These are phyloP conservation scores for Zoanthus solanderi DNA, from an alignment of 92 coral and sea anemone genomes.

Conservation along the genomic window DNA sequence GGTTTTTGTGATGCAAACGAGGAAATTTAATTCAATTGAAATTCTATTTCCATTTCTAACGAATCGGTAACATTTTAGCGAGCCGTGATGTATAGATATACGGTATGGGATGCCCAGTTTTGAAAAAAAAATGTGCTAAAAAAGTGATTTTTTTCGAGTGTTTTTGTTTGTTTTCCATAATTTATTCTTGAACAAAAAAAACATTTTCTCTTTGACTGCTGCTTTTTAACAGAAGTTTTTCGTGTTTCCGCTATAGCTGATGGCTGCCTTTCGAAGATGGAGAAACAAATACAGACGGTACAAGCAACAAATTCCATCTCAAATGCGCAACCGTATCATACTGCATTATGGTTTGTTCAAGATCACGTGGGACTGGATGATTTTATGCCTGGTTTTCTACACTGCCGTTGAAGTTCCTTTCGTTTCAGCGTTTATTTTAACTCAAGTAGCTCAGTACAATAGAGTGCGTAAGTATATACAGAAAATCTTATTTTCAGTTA, in stretches of 20 bases:
- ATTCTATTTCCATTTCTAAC: background rate
- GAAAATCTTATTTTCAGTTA: background rate
- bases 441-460: conserved; percentile 60
- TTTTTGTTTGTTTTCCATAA: background rate
- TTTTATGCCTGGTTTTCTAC: conserved; percentile 84
- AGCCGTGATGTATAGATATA: background rate
- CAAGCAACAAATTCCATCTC: conserved; percentile 86
- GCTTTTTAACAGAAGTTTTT: background rate
- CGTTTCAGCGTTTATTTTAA: conserved; percentile 81
- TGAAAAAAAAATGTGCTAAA: too few relatives aligned
- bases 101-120: background rate
- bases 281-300: conserved; percentile 84
- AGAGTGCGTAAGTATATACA: conserved; percentile 40
- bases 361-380: conserved; percentile 98
- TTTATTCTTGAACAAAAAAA: too few relatives aligned
- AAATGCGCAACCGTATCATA: conserved; percentile 94
- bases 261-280: conserved; percentile 99
- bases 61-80: too few relatives aligned
- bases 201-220: background rate
- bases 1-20: conserved; percentile 6
- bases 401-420: conserved; percentile 98
- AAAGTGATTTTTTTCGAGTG: too few relatives aligned
- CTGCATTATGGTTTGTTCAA: conserved; percentile 95
- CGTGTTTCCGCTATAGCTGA: conserved; percentile 66
- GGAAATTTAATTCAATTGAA: background rate